Conservation (phyloP, 2,888 invertebrate genomes). For the Torymus tubicola region DNA sequence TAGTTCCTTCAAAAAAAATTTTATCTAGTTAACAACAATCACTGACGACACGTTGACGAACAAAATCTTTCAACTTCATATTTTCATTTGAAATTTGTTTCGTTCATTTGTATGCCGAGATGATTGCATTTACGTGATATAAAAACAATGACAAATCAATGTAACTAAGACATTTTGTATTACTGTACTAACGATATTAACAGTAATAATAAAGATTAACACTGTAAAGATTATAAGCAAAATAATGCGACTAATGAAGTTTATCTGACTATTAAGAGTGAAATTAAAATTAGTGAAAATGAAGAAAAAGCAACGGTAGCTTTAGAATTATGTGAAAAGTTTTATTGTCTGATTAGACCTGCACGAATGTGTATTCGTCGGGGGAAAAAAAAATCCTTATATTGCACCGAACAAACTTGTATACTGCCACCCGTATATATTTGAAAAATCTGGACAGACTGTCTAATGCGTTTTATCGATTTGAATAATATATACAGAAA, state of each 20-base stretch:
- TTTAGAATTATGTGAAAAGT: slow-evolving; percentile 39
- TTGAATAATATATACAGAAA: slow-evolving; percentile 5
- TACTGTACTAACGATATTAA: slow-evolving; percentile 24
- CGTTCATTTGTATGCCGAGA: slow-evolving; percentile 24
- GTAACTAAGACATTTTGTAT: slow-evolving; percentile 31
- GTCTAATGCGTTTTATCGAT: background rate
- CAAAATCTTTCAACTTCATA: slow-evolving; percentile 1
- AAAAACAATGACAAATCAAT: slow-evolving; percentile 33
- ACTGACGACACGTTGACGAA: slow-evolving; percentile 32
- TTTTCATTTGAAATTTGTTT: slow-evolving; percentile 16
- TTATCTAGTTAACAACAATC: slow-evolving; percentile 1
- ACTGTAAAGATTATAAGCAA: slow-evolving; percentile 42
- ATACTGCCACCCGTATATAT: slow-evolving; percentile 24
- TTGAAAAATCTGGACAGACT: slow-evolving; percentile 19
- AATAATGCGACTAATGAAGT: slow-evolving; percentile 37
- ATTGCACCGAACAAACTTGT: slow-evolving; percentile 53
- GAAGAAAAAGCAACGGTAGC: slow-evolving; percentile 30
- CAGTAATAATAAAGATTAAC: slow-evolving; percentile 22
- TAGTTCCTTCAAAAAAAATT: slow-evolving; percentile 22
- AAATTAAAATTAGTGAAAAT: slow-evolving; percentile 32
- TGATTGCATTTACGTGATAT: slow-evolving; percentile 48
- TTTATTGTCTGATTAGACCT: slow-evolving; percentile 49
- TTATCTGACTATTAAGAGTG: slow-evolving; percentile 29
- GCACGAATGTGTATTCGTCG: slow-evolving; percentile 43
- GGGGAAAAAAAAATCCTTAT: slow-evolving; percentile 48